These are phyloP conservation scores for Tribolium madens DNA, from an alignment of 1,140 invertebrate species.

Conservation along the genomic window DNA sequence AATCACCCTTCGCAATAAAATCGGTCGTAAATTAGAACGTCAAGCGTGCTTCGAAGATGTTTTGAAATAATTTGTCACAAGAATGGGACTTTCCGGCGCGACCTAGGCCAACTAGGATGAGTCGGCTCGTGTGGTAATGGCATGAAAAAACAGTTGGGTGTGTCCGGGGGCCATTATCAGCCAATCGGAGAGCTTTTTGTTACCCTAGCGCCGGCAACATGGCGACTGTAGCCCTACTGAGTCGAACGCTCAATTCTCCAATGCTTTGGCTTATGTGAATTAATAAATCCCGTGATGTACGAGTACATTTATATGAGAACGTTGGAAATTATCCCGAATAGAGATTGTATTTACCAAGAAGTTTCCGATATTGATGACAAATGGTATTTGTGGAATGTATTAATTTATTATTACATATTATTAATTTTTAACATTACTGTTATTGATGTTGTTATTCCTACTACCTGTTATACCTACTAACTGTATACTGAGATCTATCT, in stretches of 20 bases:
- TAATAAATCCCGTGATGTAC: constrained; percentile 20
- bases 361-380: background rate
- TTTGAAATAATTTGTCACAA: constrained; percentile 24
- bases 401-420: too few relatives aligned
- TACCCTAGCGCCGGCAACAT: constrained; percentile 37
- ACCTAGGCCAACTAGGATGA: constrained; percentile 46
- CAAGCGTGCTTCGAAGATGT: background rate
- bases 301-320: background rate
- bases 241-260: constrained; percentile 18
- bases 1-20: background rate
- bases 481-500: too few relatives aligned
- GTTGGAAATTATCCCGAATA: background rate
- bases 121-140: constrained; percentile 28
- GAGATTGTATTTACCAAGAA: background rate
- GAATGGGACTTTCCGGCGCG: constrained; percentile 38
- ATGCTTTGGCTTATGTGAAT: constrained; percentile 17
- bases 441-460: too few relatives aligned
- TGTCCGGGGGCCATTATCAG: constrained; percentile 40
- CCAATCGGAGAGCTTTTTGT: constrained; percentile 40
- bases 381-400: background rate
- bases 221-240: constrained; percentile 33
- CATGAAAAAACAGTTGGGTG: constrained; percentile 46
- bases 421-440: too few relatives aligned
- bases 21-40: background rate
- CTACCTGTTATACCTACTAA: too few relatives aligned